phyloP scores from a whole-genome alignment of 2,113 vertebrate species.

The Siniperca chuatsi region DNA sequence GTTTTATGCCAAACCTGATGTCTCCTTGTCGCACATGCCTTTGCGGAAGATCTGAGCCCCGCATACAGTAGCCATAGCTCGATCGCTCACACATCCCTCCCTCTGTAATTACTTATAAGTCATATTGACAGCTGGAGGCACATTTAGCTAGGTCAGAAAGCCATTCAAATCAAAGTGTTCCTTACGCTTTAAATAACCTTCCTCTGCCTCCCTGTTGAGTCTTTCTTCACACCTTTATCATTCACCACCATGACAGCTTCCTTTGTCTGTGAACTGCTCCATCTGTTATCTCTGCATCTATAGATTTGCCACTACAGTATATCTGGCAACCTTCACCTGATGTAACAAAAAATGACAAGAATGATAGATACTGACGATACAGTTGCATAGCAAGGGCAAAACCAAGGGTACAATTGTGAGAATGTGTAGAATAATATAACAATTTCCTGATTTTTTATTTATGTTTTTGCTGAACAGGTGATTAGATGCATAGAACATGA shows the following conservation, averaged over 20 bases:
- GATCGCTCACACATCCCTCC: not conserved
- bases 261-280: slow-evolving; percentile 71
- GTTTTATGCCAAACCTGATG: slow-evolving; percentile 75
- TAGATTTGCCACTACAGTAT: slow-evolving; percentile 50
- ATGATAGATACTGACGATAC: slow-evolving; percentile 30
- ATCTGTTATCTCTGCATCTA: slow-evolving; percentile 70
- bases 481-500: not conserved
- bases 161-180: slow-evolving; percentile 58
- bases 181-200: slow-evolving; percentile 70
- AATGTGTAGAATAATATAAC: not conserved
- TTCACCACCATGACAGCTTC: slow-evolving; percentile 65
- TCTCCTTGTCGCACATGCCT: slow-evolving; percentile 60
- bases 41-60: slow-evolving; percentile 26
- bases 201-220: slow-evolving; percentile 57
- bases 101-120: slow-evolving; percentile 51
- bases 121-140: slow-evolving; percentile 64
- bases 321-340: slow-evolving; percentile 49
- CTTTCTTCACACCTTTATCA: slow-evolving; percentile 75
- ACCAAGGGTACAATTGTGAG: slow-evolving; percentile 1
- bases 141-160: slow-evolving; percentile 57
- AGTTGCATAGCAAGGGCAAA: slow-evolving; percentile 9
- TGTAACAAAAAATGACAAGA: slow-evolving; percentile 41
- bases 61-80: slow-evolving; percentile 35
- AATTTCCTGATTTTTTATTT: not conserved
- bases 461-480: not conserved